A percentile compares a stretch with the other conserved stretches of the same genome.
Conservation (phyloP, 2,797 vertebrate species). For the Notamacropus eugenii region DNA sequence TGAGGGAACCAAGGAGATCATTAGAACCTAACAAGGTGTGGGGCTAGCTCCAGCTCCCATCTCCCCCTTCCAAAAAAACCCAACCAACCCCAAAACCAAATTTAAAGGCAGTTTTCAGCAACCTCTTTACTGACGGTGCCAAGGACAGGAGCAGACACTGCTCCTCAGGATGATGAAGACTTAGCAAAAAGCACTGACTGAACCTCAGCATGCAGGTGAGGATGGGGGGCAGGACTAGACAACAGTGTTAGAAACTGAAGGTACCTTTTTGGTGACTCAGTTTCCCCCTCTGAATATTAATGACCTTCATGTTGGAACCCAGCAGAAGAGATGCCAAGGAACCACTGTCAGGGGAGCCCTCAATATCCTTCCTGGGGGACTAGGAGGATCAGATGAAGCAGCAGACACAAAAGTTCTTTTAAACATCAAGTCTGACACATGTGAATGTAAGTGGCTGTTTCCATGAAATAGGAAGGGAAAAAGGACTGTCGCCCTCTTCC, state of each 20-base stretch:
- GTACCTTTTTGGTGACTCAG: conserved; percentile 12
- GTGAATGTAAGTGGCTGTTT: not conserved
- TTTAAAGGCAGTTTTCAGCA: not conserved
- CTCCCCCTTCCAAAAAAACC: not conserved
- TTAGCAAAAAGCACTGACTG: conserved; percentile 40
- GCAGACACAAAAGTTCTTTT: too few species aligned
- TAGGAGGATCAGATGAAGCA: not conserved
- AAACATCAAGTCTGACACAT: too few species aligned
- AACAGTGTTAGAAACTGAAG: not conserved
- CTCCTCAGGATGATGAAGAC: not conserved
- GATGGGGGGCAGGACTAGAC: not conserved
- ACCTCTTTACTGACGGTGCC: conserved; percentile 22
- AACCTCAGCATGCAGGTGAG: conserved; percentile 44
- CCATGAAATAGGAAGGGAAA: not conserved
- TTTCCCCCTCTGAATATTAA: conserved; percentile 25
- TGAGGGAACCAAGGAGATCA: not conserved
- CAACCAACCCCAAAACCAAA: not conserved
- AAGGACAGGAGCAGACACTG: not conserved
- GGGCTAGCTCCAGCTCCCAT: not conserved
- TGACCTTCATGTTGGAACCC: not conserved
- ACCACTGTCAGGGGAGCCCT: not conserved
- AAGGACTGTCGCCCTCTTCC: not conserved
- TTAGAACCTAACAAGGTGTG: not conserved
- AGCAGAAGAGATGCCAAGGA: not conserved
- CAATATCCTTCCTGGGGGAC: not conserved